Conservation (phyloP, 1,140 invertebrate species). For the Brachystomella parvula region DNA sequence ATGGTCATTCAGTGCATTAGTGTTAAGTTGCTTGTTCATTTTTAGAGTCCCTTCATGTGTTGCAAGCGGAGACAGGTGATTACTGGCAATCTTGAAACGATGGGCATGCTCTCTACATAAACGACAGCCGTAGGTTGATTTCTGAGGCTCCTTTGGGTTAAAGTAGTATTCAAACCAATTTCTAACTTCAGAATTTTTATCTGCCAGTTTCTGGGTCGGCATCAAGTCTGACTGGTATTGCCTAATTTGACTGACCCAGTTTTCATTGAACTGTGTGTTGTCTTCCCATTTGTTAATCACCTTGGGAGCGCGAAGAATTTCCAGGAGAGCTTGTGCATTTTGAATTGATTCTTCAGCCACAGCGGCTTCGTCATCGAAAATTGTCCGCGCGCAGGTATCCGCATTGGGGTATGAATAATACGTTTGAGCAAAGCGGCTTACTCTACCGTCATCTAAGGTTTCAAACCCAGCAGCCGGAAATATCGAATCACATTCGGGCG, state of each 20-base stretch:
- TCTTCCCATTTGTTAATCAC: neutral
- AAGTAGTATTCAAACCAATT: neutral
- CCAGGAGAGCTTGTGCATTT: neutral
- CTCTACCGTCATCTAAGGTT: too few species aligned
- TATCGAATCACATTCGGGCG: too few species aligned
- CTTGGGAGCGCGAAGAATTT: neutral
- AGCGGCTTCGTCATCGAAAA: neutral
- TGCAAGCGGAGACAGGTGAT: too few species aligned
- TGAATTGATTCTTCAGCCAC: neutral
- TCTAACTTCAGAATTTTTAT: neutral
- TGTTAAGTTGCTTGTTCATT: too few species aligned
- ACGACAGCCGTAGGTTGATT: too few species aligned
- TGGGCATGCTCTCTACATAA: too few species aligned
- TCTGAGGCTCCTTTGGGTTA: neutral
- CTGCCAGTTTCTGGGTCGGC: neutral
- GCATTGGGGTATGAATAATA: neutral
- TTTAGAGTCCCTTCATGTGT: too few species aligned
- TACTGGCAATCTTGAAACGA: too few species aligned
- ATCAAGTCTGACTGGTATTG: neutral
- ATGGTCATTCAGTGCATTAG: too few species aligned
- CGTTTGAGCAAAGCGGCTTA: too few species aligned
- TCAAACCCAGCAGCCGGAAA: too few species aligned
- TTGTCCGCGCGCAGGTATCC: neutral
- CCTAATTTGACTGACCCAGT: neutral
- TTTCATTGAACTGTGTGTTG: neutral